A percentile compares a stretch with the other conserved stretches of the same genome.
These are phyloP conservation scores for Umimayanthus kanabou DNA, from an alignment of 92 coral and sea anemone genomes.

Conservation along the genomic window DNA sequence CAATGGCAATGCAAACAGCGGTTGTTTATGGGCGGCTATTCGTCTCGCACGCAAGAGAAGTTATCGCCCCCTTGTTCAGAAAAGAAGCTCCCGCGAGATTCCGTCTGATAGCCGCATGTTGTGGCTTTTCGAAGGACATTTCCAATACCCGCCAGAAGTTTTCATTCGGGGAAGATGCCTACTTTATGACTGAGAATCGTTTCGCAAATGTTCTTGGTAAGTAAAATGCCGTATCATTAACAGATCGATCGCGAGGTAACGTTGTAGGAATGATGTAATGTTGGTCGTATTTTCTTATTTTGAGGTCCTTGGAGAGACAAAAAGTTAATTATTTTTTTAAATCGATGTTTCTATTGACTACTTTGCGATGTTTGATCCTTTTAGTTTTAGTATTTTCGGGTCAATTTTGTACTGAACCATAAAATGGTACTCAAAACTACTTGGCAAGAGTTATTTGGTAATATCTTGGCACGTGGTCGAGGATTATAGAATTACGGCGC, in stretches of 20 bases:
- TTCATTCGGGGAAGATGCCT: constrained; percentile 97
- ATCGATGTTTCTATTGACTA: neutral
- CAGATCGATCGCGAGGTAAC: neutral
- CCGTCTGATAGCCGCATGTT: constrained; percentile 84
- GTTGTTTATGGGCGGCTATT: constrained; percentile 92
- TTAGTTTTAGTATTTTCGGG: too few relatives aligned
- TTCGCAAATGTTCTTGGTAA: constrained; percentile 81
- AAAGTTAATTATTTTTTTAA: too few relatives aligned
- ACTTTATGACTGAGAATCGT: constrained; percentile 77
- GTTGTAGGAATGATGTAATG: neutral
- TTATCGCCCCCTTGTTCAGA: constrained; percentile 77
- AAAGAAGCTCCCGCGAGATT: constrained; percentile 63
- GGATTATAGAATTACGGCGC: too few relatives aligned
- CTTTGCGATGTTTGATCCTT: neutral
- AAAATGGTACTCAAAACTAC: neutral
- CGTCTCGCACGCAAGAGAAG: constrained; percentile 81
- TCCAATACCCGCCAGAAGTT: constrained; percentile 65
- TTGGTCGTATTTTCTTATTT: constrained; percentile 8
- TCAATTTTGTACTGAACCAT: neutral
- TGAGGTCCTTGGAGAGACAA: neutral
- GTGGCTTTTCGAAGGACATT: constrained; percentile 93
- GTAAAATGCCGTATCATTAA: neutral
- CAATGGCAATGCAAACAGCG: constrained; percentile 95
- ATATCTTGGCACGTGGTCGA: too few relatives aligned
- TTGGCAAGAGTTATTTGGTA: neutral